phyloP scores from a whole-genome alignment of 2,797 vertebrate species.

The Echeneis naucrates region DNA sequence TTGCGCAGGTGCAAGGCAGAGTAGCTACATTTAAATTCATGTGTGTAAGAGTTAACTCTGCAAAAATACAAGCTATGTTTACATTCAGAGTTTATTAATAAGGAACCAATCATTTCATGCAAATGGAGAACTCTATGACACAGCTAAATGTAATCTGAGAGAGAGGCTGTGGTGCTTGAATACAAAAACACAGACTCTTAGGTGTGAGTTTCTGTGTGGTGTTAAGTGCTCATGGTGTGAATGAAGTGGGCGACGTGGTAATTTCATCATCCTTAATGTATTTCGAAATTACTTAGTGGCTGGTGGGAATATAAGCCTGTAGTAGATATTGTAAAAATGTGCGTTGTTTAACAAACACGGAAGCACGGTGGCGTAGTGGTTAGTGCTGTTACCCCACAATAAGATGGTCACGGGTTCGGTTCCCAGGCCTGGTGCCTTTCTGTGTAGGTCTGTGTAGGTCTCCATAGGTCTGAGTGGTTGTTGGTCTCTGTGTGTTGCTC shows the following conservation, averaged over 20 bases:
- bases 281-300: no score
- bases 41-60: not conserved
- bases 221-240: slow-evolving; percentile 5
- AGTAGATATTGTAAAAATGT: no score
- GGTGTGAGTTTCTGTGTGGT: not conserved
- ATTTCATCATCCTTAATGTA: not conserved
- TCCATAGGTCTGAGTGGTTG: no score
- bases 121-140: not conserved
- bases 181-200: not conserved
- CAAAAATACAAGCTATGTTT: not conserved
- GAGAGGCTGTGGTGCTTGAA: not conserved
- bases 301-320: no score
- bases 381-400: no score
- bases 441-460: no score
- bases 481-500: no score
- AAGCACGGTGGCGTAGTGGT: no score
- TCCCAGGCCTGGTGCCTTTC: no score
- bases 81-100: not conserved
- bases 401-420: no score
- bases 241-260: not conserved
- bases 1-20: not conserved
- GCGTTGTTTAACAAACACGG: no score
- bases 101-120: not conserved
- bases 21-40: not conserved
- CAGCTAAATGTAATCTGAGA: not conserved